Percentiles rank a stretch among this genome's conserved stretches.
These are phyloP conservation scores for Temnothorax unifasciatus DNA, from an alignment of 2,888 invertebrate genomes.

Conservation along the genomic window DNA sequence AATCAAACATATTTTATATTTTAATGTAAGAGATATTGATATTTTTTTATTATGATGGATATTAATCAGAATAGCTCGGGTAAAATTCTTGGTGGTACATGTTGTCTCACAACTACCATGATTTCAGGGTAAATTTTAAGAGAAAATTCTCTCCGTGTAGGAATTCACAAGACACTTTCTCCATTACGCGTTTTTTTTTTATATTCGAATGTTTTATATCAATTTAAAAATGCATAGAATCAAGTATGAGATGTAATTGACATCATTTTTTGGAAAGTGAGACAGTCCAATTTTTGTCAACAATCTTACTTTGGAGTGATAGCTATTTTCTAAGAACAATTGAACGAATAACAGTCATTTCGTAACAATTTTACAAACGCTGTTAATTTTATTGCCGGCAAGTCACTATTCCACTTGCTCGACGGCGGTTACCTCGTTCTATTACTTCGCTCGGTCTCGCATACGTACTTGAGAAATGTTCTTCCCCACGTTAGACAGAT, in stretches of 20 bases:
- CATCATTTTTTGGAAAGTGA: neutral
- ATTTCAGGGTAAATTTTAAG: too few relatives aligned
- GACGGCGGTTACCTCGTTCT: neutral
- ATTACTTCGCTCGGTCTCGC: slow-evolving; percentile 9
- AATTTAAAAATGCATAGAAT: slow-evolving; percentile 6
- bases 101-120: too few relatives aligned
- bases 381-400: neutral
- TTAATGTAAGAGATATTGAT: too few relatives aligned
- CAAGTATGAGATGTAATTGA: neutral
- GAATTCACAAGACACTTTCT: neutral
- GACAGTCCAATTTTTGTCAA: neutral
- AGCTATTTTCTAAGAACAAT: neutral
- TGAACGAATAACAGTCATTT: neutral
- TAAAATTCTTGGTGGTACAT: too few relatives aligned
- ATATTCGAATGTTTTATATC: neutral
- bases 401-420: neutral
- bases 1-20: too few relatives aligned
- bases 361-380: neutral
- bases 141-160: too few relatives aligned
- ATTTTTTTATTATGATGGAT: too few relatives aligned
- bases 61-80: too few relatives aligned
- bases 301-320: neutral
- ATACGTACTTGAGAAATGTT: slow-evolving; percentile 40
- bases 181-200: neutral
- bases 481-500: slow-evolving; percentile 18